Percentiles rank a stretch among this genome's conserved stretches.
phyloP scores from a whole-genome alignment of 2,888 invertebrate species.

The Leptodirus hochenwartii region DNA sequence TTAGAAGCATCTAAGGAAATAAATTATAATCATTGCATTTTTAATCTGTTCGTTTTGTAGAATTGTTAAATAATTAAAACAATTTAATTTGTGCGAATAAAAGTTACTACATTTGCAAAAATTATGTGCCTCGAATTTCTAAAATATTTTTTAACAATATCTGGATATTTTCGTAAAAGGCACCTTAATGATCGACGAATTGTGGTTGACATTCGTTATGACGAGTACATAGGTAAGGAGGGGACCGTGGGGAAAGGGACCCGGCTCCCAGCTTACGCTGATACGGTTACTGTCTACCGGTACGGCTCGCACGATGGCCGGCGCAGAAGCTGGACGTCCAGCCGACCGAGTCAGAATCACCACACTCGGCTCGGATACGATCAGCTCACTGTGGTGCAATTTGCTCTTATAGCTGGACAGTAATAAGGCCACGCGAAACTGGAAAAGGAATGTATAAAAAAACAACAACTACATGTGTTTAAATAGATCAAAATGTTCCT shows the following conservation, averaged over 20 bases:
- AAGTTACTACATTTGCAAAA: too few species aligned
- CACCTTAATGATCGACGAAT: slow-evolving; percentile 28
- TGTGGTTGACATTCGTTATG: slow-evolving; percentile 31
- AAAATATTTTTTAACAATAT: too few species aligned
- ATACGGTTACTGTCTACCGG: slow-evolving; percentile 68
- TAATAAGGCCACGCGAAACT: slow-evolving; percentile 78
- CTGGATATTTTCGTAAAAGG: not conserved
- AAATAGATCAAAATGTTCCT: too few species aligned
- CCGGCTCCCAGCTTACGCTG: slow-evolving; percentile 77
- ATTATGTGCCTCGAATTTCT: too few species aligned
- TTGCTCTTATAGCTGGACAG: too few species aligned
- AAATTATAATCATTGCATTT: too few species aligned
- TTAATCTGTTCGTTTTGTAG: too few species aligned
- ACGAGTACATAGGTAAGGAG: slow-evolving; percentile 69
- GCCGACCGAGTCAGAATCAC: slow-evolving; percentile 56
- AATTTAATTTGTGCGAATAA: too few species aligned
- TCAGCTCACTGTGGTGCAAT: slow-evolving; percentile 45
- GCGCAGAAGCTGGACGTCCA: slow-evolving; percentile 59
- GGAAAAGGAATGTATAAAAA: slow-evolving; percentile 14
- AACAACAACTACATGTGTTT: not conserved
- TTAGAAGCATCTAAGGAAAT: too few species aligned
- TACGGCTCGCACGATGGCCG: slow-evolving; percentile 53
- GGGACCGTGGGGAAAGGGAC: slow-evolving; percentile 73
- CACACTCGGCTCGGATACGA: slow-evolving; percentile 49
- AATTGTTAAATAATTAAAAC: too few species aligned